phyloP scores from a whole-genome alignment of 92 coral and sea anemone genomes.

The Ricordea florida region DNA sequence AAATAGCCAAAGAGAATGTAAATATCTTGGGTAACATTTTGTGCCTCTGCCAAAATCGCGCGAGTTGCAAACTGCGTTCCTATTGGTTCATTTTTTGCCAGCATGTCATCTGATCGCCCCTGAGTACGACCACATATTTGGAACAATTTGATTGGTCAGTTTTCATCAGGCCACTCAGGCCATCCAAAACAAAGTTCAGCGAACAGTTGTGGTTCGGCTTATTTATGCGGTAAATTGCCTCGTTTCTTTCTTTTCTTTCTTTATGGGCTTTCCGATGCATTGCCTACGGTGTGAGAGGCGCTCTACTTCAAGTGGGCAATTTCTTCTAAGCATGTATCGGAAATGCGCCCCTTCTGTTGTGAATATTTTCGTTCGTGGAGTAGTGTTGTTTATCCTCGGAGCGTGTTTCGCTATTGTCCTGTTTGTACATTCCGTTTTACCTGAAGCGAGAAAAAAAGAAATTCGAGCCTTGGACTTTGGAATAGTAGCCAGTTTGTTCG shows the following conservation, averaged over 20 bases:
- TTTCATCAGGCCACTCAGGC: conserved; percentile 36
- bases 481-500: conserved; percentile 76
- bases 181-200: conserved; percentile 16
- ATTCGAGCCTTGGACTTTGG: conserved; percentile 78
- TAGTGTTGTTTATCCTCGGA: conserved; percentile 91
- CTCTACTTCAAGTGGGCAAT: conserved; percentile 75
- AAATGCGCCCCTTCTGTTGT: conserved; percentile 82
- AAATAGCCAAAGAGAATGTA: not conserved
- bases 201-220: too few relatives aligned
- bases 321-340: conserved; percentile 67
- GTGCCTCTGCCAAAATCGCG: conserved; percentile 13
- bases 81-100: conserved; percentile 33
- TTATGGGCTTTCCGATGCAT: conserved; percentile 62
- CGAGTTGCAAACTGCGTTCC: conserved; percentile 18
- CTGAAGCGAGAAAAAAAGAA: conserved; percentile 84
- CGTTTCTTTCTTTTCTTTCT: not conserved
- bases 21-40: not conserved
- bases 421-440: conserved; percentile 82
- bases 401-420: conserved; percentile 87
- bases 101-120: conserved; percentile 33
- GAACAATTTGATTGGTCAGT: conserved; percentile 75
- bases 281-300: conserved; percentile 79
- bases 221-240: too few relatives aligned
- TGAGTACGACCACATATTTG: conserved; percentile 65
- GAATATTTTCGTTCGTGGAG: conserved; percentile 89